phyloP scores from a whole-genome alignment of 1,140 invertebrate species.

The Drosophila pallidifrons region DNA sequence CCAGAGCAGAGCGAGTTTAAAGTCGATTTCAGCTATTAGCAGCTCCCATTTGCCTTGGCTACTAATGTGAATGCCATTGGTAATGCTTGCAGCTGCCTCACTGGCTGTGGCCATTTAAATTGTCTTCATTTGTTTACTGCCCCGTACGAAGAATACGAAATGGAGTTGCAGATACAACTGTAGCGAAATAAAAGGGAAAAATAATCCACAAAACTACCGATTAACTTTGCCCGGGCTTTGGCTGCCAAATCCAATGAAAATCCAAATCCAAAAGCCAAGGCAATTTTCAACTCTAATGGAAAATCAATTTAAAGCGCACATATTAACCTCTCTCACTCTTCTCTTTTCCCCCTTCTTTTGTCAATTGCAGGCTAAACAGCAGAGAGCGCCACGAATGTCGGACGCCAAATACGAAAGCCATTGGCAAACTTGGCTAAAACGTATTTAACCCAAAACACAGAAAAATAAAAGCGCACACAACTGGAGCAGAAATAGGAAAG shows the following conservation, averaged over 20 bases:
- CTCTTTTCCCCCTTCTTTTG: not conserved
- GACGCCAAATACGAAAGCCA: constrained; percentile 73
- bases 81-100: constrained; percentile 42
- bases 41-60: constrained; percentile 56
- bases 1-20: not conserved
- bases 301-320: constrained; percentile 78
- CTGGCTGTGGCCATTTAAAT: constrained; percentile 66
- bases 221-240: constrained; percentile 55
- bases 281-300: constrained; percentile 81
- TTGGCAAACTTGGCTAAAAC: constrained; percentile 82
- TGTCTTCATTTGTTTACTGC: constrained; percentile 80
- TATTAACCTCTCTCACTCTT: constrained; percentile 23
- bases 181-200: constrained; percentile 11
- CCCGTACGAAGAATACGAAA: constrained; percentile 47
- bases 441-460: constrained; percentile 61
- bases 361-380: constrained; percentile 57
- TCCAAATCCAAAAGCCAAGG: constrained; percentile 78
- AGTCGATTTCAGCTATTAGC: constrained; percentile 38
- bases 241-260: constrained; percentile 81
- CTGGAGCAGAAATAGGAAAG: constrained; percentile 19
- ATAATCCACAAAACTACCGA: constrained; percentile 77
- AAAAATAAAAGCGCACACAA: constrained; percentile 29
- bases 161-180: constrained; percentile 31
- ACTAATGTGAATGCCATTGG: constrained; percentile 57
- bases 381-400: constrained; percentile 70